A percentile compares a stretch with the other conserved stretches of the same genome.
phyloP scores from a whole-genome alignment of 2,888 invertebrate genomes.

The Chrysolina oricalcia region DNA sequence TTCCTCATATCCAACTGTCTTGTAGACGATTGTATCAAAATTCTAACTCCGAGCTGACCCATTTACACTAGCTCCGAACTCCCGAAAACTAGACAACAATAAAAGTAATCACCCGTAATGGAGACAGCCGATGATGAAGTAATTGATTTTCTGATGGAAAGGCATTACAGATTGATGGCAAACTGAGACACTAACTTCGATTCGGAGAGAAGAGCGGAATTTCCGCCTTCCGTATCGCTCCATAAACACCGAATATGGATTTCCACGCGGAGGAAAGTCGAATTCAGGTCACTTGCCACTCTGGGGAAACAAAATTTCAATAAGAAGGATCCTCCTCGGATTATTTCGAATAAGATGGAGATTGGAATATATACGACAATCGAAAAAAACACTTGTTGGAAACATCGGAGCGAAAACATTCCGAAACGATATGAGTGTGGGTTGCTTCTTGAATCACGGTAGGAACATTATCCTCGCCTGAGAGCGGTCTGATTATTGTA shows the following conservation, averaged over 20 bases:
- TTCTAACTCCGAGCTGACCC: background rate
- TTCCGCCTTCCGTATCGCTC: background rate
- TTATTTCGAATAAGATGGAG: background rate
- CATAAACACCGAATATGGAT: constrained; percentile 23
- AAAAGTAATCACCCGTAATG: background rate
- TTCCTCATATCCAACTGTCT: background rate
- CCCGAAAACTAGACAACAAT: background rate
- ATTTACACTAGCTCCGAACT: background rate
- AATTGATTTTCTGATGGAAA: constrained; percentile 14
- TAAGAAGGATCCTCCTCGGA: constrained; percentile 4
- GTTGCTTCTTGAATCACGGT: background rate
- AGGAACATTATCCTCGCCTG: background rate
- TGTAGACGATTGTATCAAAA: background rate
- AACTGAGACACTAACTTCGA: background rate
- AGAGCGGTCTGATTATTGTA: background rate
- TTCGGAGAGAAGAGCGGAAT: background rate
- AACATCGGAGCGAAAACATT: constrained; percentile 2
- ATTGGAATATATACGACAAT: background rate
- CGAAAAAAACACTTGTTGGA: constrained; percentile 21
- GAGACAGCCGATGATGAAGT: constrained; percentile 1
- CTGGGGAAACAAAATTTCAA: constrained; percentile 21
- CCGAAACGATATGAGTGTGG: constrained; percentile 5
- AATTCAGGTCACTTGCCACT: constrained; percentile 17
- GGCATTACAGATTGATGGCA: background rate
- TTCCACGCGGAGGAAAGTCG: constrained; percentile 10